Percentiles rank a stretch among this genome's conserved stretches.
phyloP scores from a whole-genome alignment of 2,888 invertebrate genomes.

The Melitaea athalia region DNA sequence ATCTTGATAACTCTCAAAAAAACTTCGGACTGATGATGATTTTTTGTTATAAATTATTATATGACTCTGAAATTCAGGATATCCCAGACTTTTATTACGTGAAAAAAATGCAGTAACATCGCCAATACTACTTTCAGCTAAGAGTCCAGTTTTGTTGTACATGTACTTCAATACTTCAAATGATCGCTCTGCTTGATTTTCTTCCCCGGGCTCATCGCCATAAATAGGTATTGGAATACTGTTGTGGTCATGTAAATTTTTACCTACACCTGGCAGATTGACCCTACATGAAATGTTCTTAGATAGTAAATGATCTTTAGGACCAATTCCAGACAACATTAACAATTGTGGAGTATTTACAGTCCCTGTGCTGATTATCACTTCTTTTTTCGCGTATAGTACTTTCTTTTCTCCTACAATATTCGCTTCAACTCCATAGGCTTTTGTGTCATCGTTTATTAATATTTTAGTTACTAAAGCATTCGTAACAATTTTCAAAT shows the following conservation, averaged over 20 bases:
- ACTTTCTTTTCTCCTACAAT: too few relatives aligned
- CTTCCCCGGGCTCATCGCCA: constrained; percentile 51
- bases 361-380: too few relatives aligned
- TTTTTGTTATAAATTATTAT: constrained; percentile 38
- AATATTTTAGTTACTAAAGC: constrained; percentile 75
- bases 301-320: constrained; percentile 57
- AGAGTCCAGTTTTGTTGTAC: too few relatives aligned
- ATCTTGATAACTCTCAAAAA: constrained; percentile 5
- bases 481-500: too few relatives aligned
- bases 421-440: constrained; percentile 72
- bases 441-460: constrained; percentile 65
- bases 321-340: constrained; percentile 79
- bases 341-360: constrained; percentile 77
- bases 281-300: constrained; percentile 63
- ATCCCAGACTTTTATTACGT: constrained; percentile 49
- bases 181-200: constrained; percentile 41
- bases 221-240: too few relatives aligned
- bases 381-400: too few relatives aligned
- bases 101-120: too few relatives aligned
- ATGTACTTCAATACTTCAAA: constrained; percentile 69
- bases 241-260: too few relatives aligned
- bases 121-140: too few relatives aligned
- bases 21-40: not conserved
- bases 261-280: too few relatives aligned
- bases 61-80: constrained; percentile 59